phyloP scores from a whole-genome alignment of 2,888 invertebrate species.

The Caenorhabditis becei region DNA sequence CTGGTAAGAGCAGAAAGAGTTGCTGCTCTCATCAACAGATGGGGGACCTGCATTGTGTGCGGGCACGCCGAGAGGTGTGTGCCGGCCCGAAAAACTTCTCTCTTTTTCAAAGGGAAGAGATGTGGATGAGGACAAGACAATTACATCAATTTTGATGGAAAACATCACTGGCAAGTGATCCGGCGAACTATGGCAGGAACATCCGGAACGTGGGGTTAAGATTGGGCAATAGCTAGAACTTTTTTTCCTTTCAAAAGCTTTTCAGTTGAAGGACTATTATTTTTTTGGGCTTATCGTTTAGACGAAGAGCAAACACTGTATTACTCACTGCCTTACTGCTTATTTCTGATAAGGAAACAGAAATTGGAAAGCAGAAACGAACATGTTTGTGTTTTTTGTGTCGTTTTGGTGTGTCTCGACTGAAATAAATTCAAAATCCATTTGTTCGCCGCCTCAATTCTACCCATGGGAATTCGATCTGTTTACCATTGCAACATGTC shows the following conservation, averaged over 20 bases:
- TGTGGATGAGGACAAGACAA: conserved; percentile 18
- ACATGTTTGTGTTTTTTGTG: conserved; percentile 10
- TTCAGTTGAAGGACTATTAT: no score
- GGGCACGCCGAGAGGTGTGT: not conserved
- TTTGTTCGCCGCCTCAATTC: conserved; percentile 26
- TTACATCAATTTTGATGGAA: conserved; percentile 52
- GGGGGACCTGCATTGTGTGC: conserved; percentile 47
- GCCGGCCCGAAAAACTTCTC: no score
- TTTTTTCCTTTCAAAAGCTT: no score
- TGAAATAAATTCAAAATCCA: conserved; percentile 38
- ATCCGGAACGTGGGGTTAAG: no score
- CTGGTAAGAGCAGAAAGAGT: conserved; percentile 39
- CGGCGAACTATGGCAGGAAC: no score
- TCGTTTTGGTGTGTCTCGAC: conserved; percentile 5
- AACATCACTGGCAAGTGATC: conserved; percentile 32
- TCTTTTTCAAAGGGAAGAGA: not conserved
- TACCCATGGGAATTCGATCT: conserved; percentile 41
- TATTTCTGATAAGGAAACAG: conserved; percentile 26
- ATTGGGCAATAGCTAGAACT: no score
- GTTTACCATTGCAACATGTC: conserved; percentile 55
- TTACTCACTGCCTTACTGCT: conserved; percentile 20
- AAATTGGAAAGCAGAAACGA: not conserved
- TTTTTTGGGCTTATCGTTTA: no score
- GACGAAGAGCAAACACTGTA: conserved; percentile 22
- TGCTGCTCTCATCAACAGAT: conserved; percentile 55